phyloP scores from a whole-genome alignment of 2,797 vertebrate genomes.

The Sebastes oblongus region DNA sequence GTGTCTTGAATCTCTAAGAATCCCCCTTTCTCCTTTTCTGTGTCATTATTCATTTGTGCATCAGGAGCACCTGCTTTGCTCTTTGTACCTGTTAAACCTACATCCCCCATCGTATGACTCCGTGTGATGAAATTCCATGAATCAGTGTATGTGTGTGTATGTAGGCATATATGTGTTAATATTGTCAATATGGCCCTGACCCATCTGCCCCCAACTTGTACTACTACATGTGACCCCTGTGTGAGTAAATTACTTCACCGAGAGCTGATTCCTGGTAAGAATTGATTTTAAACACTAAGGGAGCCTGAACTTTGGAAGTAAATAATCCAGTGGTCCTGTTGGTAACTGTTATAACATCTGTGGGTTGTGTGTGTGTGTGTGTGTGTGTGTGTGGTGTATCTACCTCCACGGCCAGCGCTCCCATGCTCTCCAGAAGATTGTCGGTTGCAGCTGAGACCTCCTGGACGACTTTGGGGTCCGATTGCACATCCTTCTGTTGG shows the following conservation, averaged over 20 bases:
- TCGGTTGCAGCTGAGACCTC: constrained; percentile 88
- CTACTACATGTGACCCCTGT: background rate
- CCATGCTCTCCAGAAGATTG: constrained; percentile 85
- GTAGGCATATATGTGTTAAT: background rate
- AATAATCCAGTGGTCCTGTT: constrained; percentile 32
- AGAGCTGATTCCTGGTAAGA: constrained; percentile 24
- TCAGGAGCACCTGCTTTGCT: background rate
- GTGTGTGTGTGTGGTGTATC: constrained; percentile 27
- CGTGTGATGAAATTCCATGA: background rate
- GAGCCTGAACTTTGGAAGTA: constrained; percentile 57
- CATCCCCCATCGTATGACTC: background rate
- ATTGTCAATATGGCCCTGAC: background rate
- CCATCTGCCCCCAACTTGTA: background rate
- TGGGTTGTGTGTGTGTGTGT: background rate
- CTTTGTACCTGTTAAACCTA: background rate
- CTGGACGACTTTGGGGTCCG: constrained; percentile 82
- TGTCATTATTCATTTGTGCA: background rate
- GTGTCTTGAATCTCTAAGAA: background rate
- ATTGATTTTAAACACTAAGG: constrained; percentile 53
- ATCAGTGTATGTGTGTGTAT: background rate
- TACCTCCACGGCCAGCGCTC: constrained; percentile 90
- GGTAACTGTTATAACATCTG: background rate
- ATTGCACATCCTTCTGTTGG: constrained; percentile 84
- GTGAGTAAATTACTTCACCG: background rate
- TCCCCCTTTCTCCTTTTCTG: background rate